Base-by-base conservation (phyloP, 1,140 invertebrate species). In the Octopus bimaculoides region DNA sequence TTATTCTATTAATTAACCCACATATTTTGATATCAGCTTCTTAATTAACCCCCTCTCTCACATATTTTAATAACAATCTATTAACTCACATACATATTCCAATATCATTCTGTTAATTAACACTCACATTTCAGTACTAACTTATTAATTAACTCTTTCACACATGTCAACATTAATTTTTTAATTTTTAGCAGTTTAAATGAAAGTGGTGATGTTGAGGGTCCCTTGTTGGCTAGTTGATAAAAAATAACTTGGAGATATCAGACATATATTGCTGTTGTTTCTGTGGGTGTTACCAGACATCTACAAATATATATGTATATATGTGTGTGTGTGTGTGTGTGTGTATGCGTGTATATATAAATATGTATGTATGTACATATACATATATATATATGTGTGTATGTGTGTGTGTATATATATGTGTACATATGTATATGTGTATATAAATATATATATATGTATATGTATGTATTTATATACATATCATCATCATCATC, bases 291-390 rank as follows among this genome's bases (percentile, higher is more conserved):
- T 26, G n/a, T n/a, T 12, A 75, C 5, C 66, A 55, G 20, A 10
- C 9, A n/a, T 53, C 0, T 52, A n/a, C 4, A 7, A 53, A 53
- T 75, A 10, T 75, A 52, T 79, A 52, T 76, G 52, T 55, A 73
- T 76, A 73, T 75, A 52, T 75, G 20, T 75, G 73, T 53, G 54
- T 54, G 73, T 76, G 73, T 75, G 78, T 75, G 78, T 75, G 71
- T 79, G 78, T 75, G 78, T 75, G 78, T 75, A 71, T 75, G 71
- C 61, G 71, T 75, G 78, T 41, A 20, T n/a, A 78, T 41, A 5
- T 41, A 20, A 9, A 14, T 77, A 14, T 56, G 52, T 77, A 20
- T 77, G 14, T 53, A 20, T 77, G 52, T 77, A 14, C 53, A 14
- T 77, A 10, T 78, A 5, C 56, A 54, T 78, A 54, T 78, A 55